Evolutionary conservation across 2,113 vertebrate species (phyloP), one percentile per base, ranked within the genome.

Genomic region (Calyptommatus sinebrachiatus): DNA sequence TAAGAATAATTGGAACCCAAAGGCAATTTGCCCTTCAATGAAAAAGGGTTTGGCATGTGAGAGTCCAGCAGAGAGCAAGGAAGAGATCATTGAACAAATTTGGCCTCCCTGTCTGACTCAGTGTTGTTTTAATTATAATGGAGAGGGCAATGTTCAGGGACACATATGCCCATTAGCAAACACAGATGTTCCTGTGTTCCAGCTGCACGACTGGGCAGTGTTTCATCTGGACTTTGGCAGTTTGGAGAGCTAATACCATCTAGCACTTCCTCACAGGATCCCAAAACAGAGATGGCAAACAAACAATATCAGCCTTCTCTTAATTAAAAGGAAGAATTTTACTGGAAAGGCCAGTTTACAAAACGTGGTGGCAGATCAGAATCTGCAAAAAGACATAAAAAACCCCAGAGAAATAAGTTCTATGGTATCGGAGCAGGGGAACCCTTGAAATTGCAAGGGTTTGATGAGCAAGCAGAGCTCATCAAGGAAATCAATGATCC

Each of bases 41-140:
- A 45, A 82, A 79, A 0, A 83, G 75, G 79, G 10, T 90, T 87
- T 90, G 88, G 89, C 90, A 91, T 80, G 1, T 0, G 0, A 87
- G 66, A 24, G 66, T 66, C 83, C 77, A 79, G 71, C 35, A 84
- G 28, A 61, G n/a, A 72, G 62, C 22, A 71, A 53, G 66, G 80
- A 57, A 20, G 60, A 62, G 60, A 29, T 85, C 76, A 76, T 18
- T 0, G 0, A 4, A 31, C 21, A 46, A 85, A 22, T 66, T 62
- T 3, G 80, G 78, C 16, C 68, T 11, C 71, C 78, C 53, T 2
- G 3, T 10, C 12, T 7, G 70, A 50, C 61, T 82, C 29, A 24
- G 62, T 8, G 48, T 80, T 73, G 20, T 26, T 83, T 76, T 85
- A 78, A 70, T 84, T 76, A 67, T 68, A 69, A 45, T 18, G 21